These are phyloP conservation scores for Oncorhynchus clarkii DNA, from an alignment of 2,113 vertebrate genomes.

Conservation along the genomic window DNA sequence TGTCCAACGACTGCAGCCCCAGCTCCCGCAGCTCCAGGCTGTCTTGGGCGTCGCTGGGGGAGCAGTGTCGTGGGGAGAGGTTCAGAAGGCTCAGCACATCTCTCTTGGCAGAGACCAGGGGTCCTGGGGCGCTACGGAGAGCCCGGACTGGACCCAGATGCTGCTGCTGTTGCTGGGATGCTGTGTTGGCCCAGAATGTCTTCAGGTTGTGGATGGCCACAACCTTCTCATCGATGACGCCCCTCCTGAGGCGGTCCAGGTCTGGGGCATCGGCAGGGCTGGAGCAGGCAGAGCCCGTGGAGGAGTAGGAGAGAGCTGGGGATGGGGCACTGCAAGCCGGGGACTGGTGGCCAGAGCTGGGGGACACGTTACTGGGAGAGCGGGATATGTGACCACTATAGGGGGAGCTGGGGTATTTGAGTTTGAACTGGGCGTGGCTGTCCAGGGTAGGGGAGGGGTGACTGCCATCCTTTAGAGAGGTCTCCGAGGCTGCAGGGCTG, in stretches of 20 bases:
- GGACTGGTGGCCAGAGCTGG: slow-evolving; percentile 90
- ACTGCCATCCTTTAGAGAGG: slow-evolving; percentile 77
- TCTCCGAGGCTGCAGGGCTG: slow-evolving; percentile 82
- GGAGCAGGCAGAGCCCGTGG: slow-evolving; percentile 88
- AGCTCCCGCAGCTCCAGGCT: slow-evolving; percentile 88
- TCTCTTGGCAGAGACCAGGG: slow-evolving; percentile 79
- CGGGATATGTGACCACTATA: slow-evolving; percentile 93
- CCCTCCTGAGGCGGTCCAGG: slow-evolving; percentile 84
- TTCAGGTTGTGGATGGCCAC: slow-evolving; percentile 95
- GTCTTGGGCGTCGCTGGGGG: slow-evolving; percentile 78
- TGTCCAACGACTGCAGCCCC: slow-evolving; percentile 71
- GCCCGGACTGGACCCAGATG: slow-evolving; percentile 79
- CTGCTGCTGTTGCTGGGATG: slow-evolving; percentile 63
- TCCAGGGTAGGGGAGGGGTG: slow-evolving; percentile 81
- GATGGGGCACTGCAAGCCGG: slow-evolving; percentile 86
- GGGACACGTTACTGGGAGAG: slow-evolving; percentile 86
- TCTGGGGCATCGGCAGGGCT: slow-evolving; percentile 85
- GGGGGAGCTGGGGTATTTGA: slow-evolving; percentile 95
- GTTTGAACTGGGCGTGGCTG: slow-evolving; percentile 79
- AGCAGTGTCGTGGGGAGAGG: slow-evolving; percentile 85
- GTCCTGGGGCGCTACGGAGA: slow-evolving; percentile 65
- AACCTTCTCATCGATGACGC: slow-evolving; percentile 92
- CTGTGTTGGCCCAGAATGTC: slow-evolving; percentile 89
- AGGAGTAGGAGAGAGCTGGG: slow-evolving; percentile 92
- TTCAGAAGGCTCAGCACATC: slow-evolving; percentile 92